Evolutionary conservation across 2,888 invertebrate genomes (phyloP), one percentile per base, ranked within the genome.

Genomic region (Eupithecia tripunctaria): DNA sequence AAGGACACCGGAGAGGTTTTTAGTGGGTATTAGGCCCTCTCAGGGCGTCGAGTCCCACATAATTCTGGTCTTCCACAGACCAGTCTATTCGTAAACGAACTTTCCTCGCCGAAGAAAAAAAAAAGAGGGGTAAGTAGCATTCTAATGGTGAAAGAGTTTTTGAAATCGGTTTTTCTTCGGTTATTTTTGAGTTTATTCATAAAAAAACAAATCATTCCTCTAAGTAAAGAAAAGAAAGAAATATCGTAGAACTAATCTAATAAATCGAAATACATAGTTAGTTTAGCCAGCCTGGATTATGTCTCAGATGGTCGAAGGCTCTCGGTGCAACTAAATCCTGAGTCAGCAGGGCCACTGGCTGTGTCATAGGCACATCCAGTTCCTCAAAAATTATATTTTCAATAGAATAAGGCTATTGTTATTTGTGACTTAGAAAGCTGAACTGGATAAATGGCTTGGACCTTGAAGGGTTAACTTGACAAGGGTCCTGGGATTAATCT

Each of bases 401-500:
- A 12, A 51, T 21, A 51, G 51, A 21, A 51, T 56, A 56, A 25
- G 56, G 25, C 25, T 56, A 56, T 56, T 21, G 51, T 56, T 56
- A 25, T 56, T 25, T 56, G 56, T 56, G 21, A 32, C n/a, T 32
- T 63, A 8, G 36, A 36, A 63, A 56, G 14, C 56, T 56, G 3
- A 56, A 32, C 62, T 36, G 62, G 32, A 21, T 36, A 32, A 63
- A 63, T 63, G 21, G 62, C 36, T 63, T 32, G 5, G 32, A 36
- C 29, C 36, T n/a, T n/a, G 29, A 36, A 63, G 32, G n/a, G n/a
- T 32, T 32, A 63, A 63, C n/a, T 25, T 32, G 62, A 63, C 62
- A 36, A 63, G 62, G 62, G 62, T 63, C 36, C 36, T 36, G 62
- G n/a, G 29, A 21, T 67, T 47, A 69, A 66, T 41, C 65, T 41